Conservation (phyloP, 2,797 vertebrate genomes). For the Acrocephalus scirpaceus region DNA sequence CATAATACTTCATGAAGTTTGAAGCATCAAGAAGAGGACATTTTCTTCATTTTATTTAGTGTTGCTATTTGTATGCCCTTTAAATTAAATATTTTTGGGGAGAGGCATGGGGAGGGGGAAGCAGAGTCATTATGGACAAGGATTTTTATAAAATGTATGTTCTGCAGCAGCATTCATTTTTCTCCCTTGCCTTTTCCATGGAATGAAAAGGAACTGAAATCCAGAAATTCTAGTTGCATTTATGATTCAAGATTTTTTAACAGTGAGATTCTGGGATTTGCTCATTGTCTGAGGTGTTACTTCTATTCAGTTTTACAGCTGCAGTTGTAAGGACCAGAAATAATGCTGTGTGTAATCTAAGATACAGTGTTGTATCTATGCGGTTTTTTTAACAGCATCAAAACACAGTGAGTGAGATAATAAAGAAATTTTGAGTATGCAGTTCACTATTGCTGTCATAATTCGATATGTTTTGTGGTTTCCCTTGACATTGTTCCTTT, state of each 20-base stretch:
- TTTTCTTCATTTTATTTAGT: background rate
- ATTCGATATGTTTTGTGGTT: background rate
- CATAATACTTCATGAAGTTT: background rate
- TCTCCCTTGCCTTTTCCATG: background rate
- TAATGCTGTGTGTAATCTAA: background rate
- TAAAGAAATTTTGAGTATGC: background rate
- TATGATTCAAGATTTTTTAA: background rate
- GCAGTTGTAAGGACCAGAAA: background rate
- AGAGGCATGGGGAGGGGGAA: rapidly evolving
- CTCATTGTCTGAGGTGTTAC: rapidly evolving
- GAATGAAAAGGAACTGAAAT: background rate
- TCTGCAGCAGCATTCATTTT: background rate
- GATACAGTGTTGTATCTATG: background rate
- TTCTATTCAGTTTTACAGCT: background rate
- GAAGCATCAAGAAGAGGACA: background rate
- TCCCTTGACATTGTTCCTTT: slow-evolving; percentile 30
- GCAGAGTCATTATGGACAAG: background rate
- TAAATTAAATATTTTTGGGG: background rate
- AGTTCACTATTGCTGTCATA: background rate
- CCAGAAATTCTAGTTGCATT: background rate
- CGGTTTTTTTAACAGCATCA: background rate
- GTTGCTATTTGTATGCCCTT: background rate
- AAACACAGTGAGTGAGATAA: background rate
- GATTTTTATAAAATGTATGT: background rate
- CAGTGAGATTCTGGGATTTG: background rate